Evolutionary conservation across 2,797 vertebrate genomes (phyloP).

Genomic region (Agapornis canus): DNA sequence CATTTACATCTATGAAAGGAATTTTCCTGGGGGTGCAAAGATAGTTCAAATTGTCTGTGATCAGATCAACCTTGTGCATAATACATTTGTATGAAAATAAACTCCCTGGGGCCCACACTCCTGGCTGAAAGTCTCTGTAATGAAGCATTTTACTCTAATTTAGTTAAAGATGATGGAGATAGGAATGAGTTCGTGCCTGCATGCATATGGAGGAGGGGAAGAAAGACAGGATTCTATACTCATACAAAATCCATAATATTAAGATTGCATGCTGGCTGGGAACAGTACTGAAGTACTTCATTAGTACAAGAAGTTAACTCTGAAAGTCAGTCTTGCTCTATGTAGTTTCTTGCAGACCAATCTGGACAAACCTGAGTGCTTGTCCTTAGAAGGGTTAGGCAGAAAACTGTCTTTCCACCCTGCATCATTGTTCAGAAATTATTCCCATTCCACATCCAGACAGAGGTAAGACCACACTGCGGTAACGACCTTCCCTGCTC

Average conservation of each 20-base stretch:
- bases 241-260: conserved; percentile 9
- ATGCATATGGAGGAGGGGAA: background rate
- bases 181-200: conserved; percentile 56
- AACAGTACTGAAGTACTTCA: background rate
- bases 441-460: background rate
- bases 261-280: conserved; percentile 3
- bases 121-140: conserved; percentile 74
- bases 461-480: background rate
- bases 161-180: conserved; percentile 73
- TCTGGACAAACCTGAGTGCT: background rate
- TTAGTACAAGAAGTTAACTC: background rate
- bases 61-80: conserved; percentile 81
- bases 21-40: conserved; percentile 75
- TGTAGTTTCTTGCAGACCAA: background rate
- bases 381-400: background rate
- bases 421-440: background rate
- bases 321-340: background rate
- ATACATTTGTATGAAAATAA: conserved; percentile 79
- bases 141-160: conserved; percentile 79
- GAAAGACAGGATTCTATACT: background rate
- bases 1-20: conserved; percentile 78
- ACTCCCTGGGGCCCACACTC: conserved; percentile 69
- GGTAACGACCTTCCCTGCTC: background rate
- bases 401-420: background rate
- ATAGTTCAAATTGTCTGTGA: conserved; percentile 76